These are phyloP conservation scores for Hafferia zeledoni DNA, from an alignment of 2,797 vertebrate genomes.

Conservation along the genomic window DNA sequence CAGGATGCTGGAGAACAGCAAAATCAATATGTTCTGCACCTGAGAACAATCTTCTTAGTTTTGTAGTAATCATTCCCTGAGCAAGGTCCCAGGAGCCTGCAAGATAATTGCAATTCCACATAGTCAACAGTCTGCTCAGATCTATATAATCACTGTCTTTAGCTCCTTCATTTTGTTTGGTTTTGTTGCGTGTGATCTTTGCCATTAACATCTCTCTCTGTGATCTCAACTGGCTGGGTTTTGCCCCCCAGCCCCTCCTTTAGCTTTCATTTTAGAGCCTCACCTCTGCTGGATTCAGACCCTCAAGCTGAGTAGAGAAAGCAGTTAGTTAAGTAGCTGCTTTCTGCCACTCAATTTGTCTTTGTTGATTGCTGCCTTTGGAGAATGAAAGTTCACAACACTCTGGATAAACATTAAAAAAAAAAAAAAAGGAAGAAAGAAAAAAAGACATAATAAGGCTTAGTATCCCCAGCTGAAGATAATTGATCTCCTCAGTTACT, in stretches of 20 bases:
- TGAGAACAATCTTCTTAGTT: constrained; percentile 62
- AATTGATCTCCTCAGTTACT: constrained; percentile 69
- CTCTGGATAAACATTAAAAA: constrained; percentile 68
- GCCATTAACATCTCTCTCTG: constrained; percentile 36
- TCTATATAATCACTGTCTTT: constrained; percentile 67
- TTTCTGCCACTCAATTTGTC: constrained; percentile 49
- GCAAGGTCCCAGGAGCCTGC: constrained; percentile 18
- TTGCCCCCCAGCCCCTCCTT: not conserved
- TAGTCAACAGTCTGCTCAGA: constrained; percentile 56
- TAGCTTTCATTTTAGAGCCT: constrained; percentile 15
- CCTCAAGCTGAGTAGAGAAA: not conserved
- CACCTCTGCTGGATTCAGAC: not conserved
- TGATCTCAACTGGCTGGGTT: not conserved
- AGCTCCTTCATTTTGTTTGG: constrained; percentile 61
- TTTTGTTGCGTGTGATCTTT: constrained; percentile 47
- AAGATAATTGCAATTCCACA: constrained; percentile 53
- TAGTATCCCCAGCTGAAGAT: constrained; percentile 68
- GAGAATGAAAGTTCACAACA: constrained; percentile 63
- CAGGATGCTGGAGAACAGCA: constrained; percentile 56
- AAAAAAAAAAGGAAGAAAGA: not conserved
- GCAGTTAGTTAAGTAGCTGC: constrained; percentile 28
- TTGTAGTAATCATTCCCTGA: constrained; percentile 57
- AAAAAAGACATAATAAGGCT: constrained; percentile 64
- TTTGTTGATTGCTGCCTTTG: constrained; percentile 57
- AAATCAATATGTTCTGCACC: constrained; percentile 67